A percentile compares a stretch with the other conserved stretches of the same genome.
Evolutionary conservation across 64 coral and sea anemone species (phyloP).

Genomic region (Stichodactyla mertensii): DNA sequence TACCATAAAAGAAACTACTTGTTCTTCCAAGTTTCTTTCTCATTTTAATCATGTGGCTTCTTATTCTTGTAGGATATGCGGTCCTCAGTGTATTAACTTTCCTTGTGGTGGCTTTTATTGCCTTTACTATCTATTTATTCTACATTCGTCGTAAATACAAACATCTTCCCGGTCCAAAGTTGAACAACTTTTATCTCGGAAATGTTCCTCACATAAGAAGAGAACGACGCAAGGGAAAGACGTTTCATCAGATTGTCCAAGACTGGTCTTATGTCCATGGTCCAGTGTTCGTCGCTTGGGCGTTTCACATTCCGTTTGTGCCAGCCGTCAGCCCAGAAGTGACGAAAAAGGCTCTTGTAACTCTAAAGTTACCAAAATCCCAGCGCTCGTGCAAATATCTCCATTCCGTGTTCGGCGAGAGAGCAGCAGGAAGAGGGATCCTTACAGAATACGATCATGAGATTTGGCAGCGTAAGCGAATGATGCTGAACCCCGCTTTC

Average conservation of each 20-base stretch:
- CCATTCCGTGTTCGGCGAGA: constrained; percentile 28
- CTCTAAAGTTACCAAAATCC: constrained; percentile 44
- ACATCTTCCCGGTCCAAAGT: constrained; percentile 58
- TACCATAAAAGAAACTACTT: too few species aligned
- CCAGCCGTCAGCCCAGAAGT: constrained; percentile 40
- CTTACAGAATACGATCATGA: constrained; percentile 37
- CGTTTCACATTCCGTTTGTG: constrained; percentile 18
- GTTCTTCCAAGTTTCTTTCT: neutral
- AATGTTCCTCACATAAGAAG: constrained; percentile 16
- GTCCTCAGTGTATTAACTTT: neutral
- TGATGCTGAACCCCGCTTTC: constrained; percentile 71
- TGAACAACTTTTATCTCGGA: constrained; percentile 56
- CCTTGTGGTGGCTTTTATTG: neutral
- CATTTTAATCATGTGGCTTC: neutral
- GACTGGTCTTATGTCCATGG: constrained; percentile 44
- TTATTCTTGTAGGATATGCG: too few species aligned
- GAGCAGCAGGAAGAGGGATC: constrained; percentile 42
- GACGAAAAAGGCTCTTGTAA: constrained; percentile 35
- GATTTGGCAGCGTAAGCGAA: constrained; percentile 53
- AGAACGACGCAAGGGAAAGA: constrained; percentile 11
- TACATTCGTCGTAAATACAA: constrained; percentile 52
- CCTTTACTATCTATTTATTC: constrained; percentile 35
- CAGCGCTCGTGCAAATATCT: neutral
- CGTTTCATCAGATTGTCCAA: neutral
- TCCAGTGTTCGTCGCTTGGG: constrained; percentile 38